phyloP scores from a whole-genome alignment of 2,888 invertebrate genomes.

The Cephus rjabovi region DNA sequence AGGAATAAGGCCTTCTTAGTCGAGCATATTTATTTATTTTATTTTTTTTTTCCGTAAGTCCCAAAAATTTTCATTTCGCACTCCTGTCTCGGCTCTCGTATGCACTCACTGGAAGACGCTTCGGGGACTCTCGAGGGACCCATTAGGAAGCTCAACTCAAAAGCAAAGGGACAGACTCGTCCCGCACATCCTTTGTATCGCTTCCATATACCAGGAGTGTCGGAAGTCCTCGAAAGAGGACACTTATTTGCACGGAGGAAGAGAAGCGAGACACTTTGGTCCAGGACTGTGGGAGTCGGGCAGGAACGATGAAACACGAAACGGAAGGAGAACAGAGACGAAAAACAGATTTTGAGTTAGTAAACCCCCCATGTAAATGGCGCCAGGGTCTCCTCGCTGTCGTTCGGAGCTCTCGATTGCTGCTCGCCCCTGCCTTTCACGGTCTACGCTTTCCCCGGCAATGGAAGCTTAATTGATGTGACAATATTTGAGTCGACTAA shows the following conservation, averaged over 20 bases:
- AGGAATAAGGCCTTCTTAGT: not conserved
- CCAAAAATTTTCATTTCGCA: not conserved
- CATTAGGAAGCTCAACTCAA: not conserved
- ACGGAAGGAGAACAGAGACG: constrained; percentile 37
- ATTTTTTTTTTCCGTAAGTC: not conserved
- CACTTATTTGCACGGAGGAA: constrained; percentile 28
- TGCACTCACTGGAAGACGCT: not conserved
- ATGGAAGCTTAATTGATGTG: constrained; percentile 56
- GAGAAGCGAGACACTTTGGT: constrained; percentile 30
- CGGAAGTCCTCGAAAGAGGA: constrained; percentile 44
- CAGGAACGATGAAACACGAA: constrained; percentile 23
- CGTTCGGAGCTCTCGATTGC: not conserved
- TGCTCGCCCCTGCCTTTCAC: not conserved
- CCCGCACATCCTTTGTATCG: constrained; percentile 9
- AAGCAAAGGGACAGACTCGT: constrained; percentile 16
- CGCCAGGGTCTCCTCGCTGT: constrained; percentile 10
- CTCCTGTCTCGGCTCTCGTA: not conserved
- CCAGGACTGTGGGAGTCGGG: not conserved
- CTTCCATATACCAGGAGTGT: constrained; percentile 27
- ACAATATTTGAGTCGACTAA: constrained; percentile 59
- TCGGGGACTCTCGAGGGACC: not conserved
- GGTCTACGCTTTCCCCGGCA: not conserved
- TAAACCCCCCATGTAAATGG: constrained; percentile 10
- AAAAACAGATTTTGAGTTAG: constrained; percentile 48
- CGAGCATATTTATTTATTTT: not conserved